Percentiles rank a stretch among this genome's conserved stretches.
phyloP scores from a whole-genome alignment of 2,113 vertebrate species.

The Halichoerus grypus region DNA sequence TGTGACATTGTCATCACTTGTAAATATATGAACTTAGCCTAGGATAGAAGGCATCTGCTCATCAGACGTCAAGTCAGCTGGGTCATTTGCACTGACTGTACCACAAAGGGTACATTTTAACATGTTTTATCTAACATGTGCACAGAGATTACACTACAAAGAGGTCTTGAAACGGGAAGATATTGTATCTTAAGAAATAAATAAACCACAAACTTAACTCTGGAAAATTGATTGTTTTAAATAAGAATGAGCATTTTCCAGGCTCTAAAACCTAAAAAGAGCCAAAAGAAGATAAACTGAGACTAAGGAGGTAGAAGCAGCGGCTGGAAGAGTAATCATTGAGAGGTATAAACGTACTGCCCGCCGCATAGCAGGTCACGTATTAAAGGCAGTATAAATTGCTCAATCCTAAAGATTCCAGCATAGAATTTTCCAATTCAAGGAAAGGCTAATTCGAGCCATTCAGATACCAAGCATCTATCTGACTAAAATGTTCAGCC shows the following conservation, averaged over 20 bases:
- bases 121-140: not conserved
- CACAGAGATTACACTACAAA: not conserved
- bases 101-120: not conserved
- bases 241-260: conserved; percentile 50
- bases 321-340: not conserved
- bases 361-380: not conserved
- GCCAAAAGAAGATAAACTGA: not conserved
- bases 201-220: not conserved
- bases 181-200: conserved; percentile 2
- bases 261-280: conserved; percentile 9
- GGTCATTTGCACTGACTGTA: not conserved
- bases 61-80: not conserved
- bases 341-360: not conserved
- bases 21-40: not conserved
- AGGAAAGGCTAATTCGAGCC: not conserved
- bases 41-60: not conserved
- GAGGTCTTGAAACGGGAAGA: conserved; percentile 41
- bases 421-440: not conserved
- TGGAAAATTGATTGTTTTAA: conserved; percentile 42
- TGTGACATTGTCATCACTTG: not conserved
- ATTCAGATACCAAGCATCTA: not conserved
- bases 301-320: not conserved
- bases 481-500: not conserved
- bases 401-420: not conserved
- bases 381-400: conserved; percentile 1